phyloP scores from a whole-genome alignment of 2,113 vertebrate genomes.

The Taurulus bubalis region DNA sequence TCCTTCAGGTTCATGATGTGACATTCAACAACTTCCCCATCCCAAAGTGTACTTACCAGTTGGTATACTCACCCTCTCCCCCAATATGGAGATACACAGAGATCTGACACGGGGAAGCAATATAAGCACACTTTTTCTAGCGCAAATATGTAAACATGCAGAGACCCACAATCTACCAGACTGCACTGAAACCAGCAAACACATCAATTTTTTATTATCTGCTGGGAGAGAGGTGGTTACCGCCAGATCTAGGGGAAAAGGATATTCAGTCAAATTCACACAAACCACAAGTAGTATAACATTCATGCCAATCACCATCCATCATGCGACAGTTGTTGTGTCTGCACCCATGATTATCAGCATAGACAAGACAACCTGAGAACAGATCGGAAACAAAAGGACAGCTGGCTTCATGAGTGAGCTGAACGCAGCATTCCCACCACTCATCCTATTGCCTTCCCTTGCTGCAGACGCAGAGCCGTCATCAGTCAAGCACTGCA shows the following conservation, averaged over 20 bases:
- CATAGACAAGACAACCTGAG: slow-evolving; percentile 42
- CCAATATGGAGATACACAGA: slow-evolving; percentile 77
- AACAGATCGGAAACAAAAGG: slow-evolving; percentile 36
- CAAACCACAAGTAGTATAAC: slow-evolving; percentile 16
- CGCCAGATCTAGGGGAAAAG: slow-evolving; percentile 28
- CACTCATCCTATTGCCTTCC: slow-evolving; percentile 30
- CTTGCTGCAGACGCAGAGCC: slow-evolving; percentile 5
- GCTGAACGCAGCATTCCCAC: slow-evolving; percentile 69
- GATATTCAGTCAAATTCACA: slow-evolving; percentile 26
- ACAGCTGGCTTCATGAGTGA: slow-evolving; percentile 39
- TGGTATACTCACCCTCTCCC: slow-evolving; percentile 80
- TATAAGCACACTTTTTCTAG: slow-evolving; percentile 63
- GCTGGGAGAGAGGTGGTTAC: slow-evolving; percentile 59
- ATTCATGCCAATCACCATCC: slow-evolving; percentile 4
- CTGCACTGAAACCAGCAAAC: slow-evolving; percentile 44
- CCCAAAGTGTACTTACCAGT: slow-evolving; percentile 77
- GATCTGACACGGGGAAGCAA: slow-evolving; percentile 77
- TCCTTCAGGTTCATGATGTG: slow-evolving; percentile 30
- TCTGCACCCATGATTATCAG: slow-evolving; percentile 13
- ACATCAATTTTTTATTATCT: slow-evolving; percentile 23
- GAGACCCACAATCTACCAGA: slow-evolving; percentile 43
- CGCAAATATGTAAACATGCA: slow-evolving; percentile 62
- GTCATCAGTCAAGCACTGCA: background rate
- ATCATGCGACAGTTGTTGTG: background rate
- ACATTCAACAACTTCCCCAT: slow-evolving; percentile 28